Base-by-base conservation (phyloP, 2,888 invertebrate genomes). In the Mongoloraphidia duomilia region DNA sequence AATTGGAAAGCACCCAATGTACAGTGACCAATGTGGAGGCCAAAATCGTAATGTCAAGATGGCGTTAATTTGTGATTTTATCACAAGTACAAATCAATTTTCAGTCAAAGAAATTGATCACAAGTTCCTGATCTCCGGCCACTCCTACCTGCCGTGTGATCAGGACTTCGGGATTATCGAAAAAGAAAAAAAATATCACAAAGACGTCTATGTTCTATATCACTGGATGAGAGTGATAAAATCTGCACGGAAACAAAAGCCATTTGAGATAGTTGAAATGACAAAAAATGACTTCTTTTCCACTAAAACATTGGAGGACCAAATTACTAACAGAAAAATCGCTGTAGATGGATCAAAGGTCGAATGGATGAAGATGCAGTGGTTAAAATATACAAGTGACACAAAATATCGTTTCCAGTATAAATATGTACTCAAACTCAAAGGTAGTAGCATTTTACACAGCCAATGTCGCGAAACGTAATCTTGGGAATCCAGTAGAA, bases 261-360 rank as follows among this genome's bases (percentile, higher is more conserved):
- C 51, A n/a, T 54, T 54, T 44, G 44, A 26, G 41, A 46, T 53
- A 8, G 49, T 54, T 36, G 13, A 48, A 41, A 53, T 51, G 53
- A 49, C 34, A 37, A 45, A 40, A 36, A 41, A 44, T n/a, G 46
- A 53, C 37, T 50, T 54, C 50, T 43, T 51, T 35, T 51, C 44
- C n/a, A 53, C 50, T 11, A 50, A 51, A 50, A 17, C 43, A 12
- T 43, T 54, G n/a, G 50, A 54, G 38, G 43, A 26, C 37, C 49
- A 51, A 10, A 54, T 51, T 43, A 52, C 50, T 10, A 52, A 52
- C 41, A 50, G 49, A 49, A 54, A 54, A 49, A 49, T 44, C 9
- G 13, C 14, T 9, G 37, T 37, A 26, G 26, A 17, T 11, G n/a
- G 38, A 26, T n/a, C 26, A 14, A 44, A 49, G 34, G 44, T 49